Evolutionary conservation across 35 echinoderm and acorn worm species (phyloP).

Genomic region (Heliocidaris tuberculata): DNA sequence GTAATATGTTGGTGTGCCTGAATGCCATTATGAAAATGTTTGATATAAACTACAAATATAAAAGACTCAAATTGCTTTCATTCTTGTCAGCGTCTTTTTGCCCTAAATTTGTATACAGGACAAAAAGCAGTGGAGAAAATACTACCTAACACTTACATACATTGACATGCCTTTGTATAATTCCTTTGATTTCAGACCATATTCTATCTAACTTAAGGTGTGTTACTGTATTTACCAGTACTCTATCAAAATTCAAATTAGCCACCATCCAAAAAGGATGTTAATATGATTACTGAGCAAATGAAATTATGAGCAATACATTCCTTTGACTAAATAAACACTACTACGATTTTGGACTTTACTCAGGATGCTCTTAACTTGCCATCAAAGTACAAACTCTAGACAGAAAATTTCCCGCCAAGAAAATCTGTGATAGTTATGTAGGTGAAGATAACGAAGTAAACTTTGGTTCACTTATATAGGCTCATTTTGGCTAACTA

Average conservation of each 20-base stretch:
- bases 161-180: neutral
- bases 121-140: too few relatives aligned
- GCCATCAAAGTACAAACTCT: neutral
- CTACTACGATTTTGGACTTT: neutral
- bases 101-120: too few relatives aligned
- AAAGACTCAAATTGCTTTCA: too few relatives aligned
- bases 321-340: neutral
- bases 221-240: neutral
- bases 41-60: too few relatives aligned
- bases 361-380: neutral
- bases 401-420: neutral
- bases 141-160: too few relatives aligned
- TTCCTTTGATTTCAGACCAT: too few relatives aligned
- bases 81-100: too few relatives aligned
- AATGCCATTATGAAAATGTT: too few relatives aligned
- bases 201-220: neutral
- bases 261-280: neutral
- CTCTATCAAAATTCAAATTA: neutral
- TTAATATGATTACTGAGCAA: neutral
- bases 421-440: neutral
- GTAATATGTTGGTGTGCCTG: too few relatives aligned
- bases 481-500: neutral
- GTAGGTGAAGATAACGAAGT: neutral
- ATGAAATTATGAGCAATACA: neutral
- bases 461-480: neutral